These are phyloP conservation scores for Stenichneumon culpator DNA, from an alignment of 2,888 invertebrate species.

Conservation along the genomic window DNA sequence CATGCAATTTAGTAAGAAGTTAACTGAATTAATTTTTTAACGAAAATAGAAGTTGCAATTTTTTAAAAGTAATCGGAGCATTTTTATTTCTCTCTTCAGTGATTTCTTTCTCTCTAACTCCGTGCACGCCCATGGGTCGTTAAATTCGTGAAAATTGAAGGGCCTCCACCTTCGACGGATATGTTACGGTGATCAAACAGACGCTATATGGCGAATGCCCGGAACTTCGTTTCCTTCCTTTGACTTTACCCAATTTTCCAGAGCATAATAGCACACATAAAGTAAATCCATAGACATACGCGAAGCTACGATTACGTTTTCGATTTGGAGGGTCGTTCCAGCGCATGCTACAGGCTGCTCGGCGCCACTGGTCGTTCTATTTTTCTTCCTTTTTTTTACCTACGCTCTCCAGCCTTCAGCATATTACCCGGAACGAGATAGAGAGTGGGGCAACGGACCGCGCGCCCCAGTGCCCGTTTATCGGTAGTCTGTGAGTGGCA, in stretches of 20 bases:
- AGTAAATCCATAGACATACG: constrained; percentile 23
- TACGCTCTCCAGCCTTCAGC: constrained; percentile 35
- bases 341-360: constrained; percentile 12
- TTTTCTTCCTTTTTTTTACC: constrained; percentile 15
- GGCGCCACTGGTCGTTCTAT: constrained; percentile 6
- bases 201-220: not conserved
- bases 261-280: constrained; percentile 12
- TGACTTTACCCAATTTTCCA: not conserved
- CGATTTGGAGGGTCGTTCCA: constrained; percentile 28
- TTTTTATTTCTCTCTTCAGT: not conserved
- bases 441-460: not conserved
- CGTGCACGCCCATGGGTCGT: not conserved
- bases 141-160: constrained; percentile 14
- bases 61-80: not conserved
- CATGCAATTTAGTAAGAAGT: not conserved
- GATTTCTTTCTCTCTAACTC: not conserved
- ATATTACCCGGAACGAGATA: constrained; percentile 58
- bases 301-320: constrained; percentile 26
- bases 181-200: constrained; percentile 18
- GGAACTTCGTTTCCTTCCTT: not conserved
- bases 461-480: constrained; percentile 51
- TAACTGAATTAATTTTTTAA: not conserved
- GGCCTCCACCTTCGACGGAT: not conserved
- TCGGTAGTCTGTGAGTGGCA: constrained; percentile 48
- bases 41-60: constrained; percentile 1